Conservation (phyloP, 2,888 invertebrate genomes). For the Rotaria magnacalcarata region DNA sequence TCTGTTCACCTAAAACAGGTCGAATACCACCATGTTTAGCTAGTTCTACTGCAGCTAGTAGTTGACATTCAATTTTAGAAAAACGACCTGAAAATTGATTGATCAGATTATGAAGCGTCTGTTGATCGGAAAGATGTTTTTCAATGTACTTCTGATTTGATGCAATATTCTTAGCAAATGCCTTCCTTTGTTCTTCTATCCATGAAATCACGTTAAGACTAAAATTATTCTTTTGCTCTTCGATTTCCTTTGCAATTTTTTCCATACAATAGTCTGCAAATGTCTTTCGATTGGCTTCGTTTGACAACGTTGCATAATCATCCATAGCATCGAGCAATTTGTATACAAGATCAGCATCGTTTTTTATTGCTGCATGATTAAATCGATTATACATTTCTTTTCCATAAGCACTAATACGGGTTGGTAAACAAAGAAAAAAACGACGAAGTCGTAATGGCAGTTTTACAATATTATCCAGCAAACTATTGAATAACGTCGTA, state of each 20-base stretch:
- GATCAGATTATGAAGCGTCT: neutral
- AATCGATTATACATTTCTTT: neutral
- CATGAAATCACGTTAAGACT: neutral
- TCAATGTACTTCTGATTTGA: neutral
- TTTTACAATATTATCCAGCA: neutral
- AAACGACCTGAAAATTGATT: neutral
- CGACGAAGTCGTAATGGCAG: neutral
- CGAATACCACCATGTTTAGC: neutral
- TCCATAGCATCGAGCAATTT: neutral
- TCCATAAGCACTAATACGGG: neutral
- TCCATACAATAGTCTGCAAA: neutral
- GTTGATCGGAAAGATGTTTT: neutral
- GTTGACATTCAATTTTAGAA: neutral
- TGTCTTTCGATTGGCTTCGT: neutral
- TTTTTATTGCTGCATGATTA: neutral
- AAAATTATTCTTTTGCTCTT: neutral
- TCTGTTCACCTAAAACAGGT: neutral
- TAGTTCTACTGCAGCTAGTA: neutral
- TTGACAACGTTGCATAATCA: neutral
- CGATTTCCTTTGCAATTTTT: neutral
- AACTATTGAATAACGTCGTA: neutral
- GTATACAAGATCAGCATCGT: neutral
- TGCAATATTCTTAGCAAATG: neutral
- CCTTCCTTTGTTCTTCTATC: neutral
- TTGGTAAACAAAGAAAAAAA: neutral